Conservation (phyloP, 92 coral and sea anemone species). For the Zoanthus solanderi region DNA sequence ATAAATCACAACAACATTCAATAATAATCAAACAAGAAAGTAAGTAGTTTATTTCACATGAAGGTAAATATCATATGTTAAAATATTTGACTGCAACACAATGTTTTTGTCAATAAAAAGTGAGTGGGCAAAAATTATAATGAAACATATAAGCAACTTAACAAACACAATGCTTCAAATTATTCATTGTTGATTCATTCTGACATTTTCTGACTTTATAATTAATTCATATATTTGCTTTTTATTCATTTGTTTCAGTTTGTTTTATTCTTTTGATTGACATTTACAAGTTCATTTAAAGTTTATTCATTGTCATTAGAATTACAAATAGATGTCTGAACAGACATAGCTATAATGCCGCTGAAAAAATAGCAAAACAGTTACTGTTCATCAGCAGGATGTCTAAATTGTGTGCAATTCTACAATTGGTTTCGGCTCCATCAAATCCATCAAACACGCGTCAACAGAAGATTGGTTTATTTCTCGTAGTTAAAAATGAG, state of each 20-base stretch:
- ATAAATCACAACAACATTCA: slow-evolving; percentile 1
- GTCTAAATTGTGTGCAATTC: too few relatives aligned
- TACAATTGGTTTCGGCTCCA: too few relatives aligned
- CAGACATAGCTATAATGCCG: too few relatives aligned
- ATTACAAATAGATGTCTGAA: not conserved
- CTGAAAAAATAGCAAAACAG: too few relatives aligned
- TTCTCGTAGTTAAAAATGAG: too few relatives aligned
- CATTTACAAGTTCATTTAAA: slow-evolving; percentile 1
- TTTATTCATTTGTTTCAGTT: slow-evolving; percentile 1
- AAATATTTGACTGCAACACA: not conserved
- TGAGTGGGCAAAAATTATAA: slow-evolving; percentile 2
- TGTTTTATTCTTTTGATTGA: not conserved
- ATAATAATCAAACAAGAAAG: not conserved
- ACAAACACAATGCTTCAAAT: slow-evolving; percentile 1
- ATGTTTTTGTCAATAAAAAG: slow-evolving; percentile 1
- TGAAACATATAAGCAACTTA: not conserved
- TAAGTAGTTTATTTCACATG: not conserved
- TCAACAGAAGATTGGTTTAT: too few relatives aligned
- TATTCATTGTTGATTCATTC: not conserved
- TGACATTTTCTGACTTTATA: not conserved
- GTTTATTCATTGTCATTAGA: slow-evolving; percentile 6
- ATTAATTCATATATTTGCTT: not conserved
- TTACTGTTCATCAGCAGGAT: too few relatives aligned
- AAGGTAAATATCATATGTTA: not conserved
- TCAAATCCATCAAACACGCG: too few relatives aligned